Conservation (phyloP, 2,888 invertebrate species). For the Acrocyrtus sp. region DNA sequence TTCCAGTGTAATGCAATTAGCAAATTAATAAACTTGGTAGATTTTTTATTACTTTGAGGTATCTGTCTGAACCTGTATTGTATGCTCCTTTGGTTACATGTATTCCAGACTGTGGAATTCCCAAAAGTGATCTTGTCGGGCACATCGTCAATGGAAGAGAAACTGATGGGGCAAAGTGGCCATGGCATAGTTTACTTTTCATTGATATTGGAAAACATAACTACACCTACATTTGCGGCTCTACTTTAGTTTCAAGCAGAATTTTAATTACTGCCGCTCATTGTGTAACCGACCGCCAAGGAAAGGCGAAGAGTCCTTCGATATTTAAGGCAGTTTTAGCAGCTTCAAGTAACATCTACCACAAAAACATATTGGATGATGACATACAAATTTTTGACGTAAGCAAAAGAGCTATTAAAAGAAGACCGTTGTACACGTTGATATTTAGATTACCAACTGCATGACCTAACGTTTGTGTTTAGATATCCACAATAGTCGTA, state of each 20-base stretch:
- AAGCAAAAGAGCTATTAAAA: neutral
- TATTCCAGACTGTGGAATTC: slow-evolving; percentile 50
- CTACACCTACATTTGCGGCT: slow-evolving; percentile 52
- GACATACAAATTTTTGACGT: slow-evolving; percentile 49
- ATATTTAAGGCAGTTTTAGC: slow-evolving; percentile 42
- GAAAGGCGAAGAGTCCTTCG: slow-evolving; percentile 13
- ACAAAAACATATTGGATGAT: slow-evolving; percentile 45
- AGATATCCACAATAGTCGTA: slow-evolving; percentile 41
- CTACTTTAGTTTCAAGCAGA: slow-evolving; percentile 45
- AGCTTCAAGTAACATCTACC: slow-evolving; percentile 41
- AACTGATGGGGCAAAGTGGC: slow-evolving; percentile 47
- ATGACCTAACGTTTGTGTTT: neutral
- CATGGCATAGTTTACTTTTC: slow-evolving; percentile 54
- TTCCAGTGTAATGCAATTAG: too few relatives aligned
- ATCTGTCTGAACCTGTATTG: too few relatives aligned
- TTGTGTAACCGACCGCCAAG: slow-evolving; percentile 47
- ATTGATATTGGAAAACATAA: slow-evolving; percentile 15
- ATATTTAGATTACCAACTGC: neutral
- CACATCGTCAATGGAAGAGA: slow-evolving; percentile 51
- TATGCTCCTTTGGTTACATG: too few relatives aligned
- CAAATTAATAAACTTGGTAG: too few relatives aligned
- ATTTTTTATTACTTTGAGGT: too few relatives aligned
- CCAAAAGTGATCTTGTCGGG: slow-evolving; percentile 48
- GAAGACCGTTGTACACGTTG: too few relatives aligned
- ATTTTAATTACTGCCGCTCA: slow-evolving; percentile 53